Evolutionary conservation across 2,888 invertebrate genomes (phyloP), one percentile per base, ranked within the genome.

Genomic region (Sarcophaga rosellei): DNA sequence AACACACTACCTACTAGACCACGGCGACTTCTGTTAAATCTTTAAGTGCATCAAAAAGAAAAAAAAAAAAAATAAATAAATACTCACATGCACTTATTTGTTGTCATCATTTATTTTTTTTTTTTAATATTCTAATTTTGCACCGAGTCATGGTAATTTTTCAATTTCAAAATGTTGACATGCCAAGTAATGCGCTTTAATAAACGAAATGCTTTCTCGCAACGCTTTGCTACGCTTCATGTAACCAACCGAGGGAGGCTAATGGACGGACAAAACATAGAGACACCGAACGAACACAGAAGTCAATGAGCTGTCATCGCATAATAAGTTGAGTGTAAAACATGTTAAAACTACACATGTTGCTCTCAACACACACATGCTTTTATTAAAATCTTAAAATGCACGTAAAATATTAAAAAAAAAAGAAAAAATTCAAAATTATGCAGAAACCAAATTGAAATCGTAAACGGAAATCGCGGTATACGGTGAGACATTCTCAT

Each of bases 361-460:
- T 23, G 44, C 35, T 35, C 35, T 35, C 35, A 6, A 35, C 6
- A 25, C 53, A 61, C n/a, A 61, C 15, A 17, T 57, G 21, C 20
- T 63, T 62, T 35, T 8, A 11, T 68, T 21, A 45, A 53, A 35
- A 74, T 61, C 3, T 20, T 47, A 4, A 66, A 76, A 77, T 72
- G 23, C 84, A 84, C 84, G 84, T 84, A 84, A 66, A 72, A 81
- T 68, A 84, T 84, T 84, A 66, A 62, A 80, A 47, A 47, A 4
- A 47, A 47, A 84, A n/a, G n/a, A n/a, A 62, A 72, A 80, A 62
- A 84, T 76, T 80, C 62, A 66, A 80, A 75, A 47, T 69, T 44
- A 66, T 73, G 25, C 35, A 53, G 11, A 68, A 23, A 25, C 61
- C 35, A 73, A 77, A 78, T 78, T 78, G 62, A 77, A 77, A 47